Evolutionary conservation across 2,888 invertebrate genomes (phyloP), one percentile per base, ranked within the genome.

Genomic region (Monoplex corrugatus): DNA sequence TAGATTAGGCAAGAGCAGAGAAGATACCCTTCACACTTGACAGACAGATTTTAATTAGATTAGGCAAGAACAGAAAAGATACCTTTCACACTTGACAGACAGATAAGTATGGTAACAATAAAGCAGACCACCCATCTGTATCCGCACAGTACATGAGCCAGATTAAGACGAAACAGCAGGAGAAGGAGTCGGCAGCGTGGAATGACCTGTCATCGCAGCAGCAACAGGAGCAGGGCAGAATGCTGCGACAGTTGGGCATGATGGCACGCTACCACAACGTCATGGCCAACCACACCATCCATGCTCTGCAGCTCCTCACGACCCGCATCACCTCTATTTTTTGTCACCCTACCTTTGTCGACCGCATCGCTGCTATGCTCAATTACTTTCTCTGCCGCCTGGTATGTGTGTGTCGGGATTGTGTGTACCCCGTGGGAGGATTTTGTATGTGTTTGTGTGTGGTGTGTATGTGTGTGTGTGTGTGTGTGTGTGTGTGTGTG

Each of bases 351-450:
- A 98, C 98, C 13, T 98, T 99, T 97, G 98, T 98, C 0, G 98
- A 99, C 95, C 97, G 99, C 45, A 98, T 99, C 90, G 98, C 98
- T 0, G 97, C 98, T 19, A 99, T 99, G 99, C 97, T 99, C 89
- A 99, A 99, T 96, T 99, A 99, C 96, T 98, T 99, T 96, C 96
- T 99, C 50, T 96, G 98, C 84, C 97, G 98, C 96, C 96, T 99
- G 90, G 99, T 75, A 35, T 1, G 75, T 75, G 75, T 0, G 35
- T 32, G 75, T 32, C 23, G 63, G 63, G 63, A 28, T 16, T 16
- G 63, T 23, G 63, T 16, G 63, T n/a, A n/a, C n/a, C n/a, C n/a
- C n/a, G 63, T 3, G 23, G 13, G 90, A 98, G 96, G 90, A 93
- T 94, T 92, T 43, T 23, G 75, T 75, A 2, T 3, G 3, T 23